Base-by-base conservation (phyloP, 1,140 invertebrate genomes). In the Callitettix versicolor region DNA sequence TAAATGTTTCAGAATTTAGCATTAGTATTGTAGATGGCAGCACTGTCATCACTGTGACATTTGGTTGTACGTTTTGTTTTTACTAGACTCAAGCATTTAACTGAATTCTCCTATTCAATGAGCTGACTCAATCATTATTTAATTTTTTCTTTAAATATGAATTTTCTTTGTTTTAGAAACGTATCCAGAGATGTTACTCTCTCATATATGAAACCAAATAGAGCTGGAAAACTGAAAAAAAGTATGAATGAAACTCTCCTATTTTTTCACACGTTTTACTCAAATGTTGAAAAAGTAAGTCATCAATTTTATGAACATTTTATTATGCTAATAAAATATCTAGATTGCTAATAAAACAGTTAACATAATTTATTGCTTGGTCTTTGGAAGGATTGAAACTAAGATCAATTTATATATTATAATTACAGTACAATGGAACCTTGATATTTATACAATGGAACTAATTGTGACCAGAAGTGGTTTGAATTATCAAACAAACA, bases 171-270 rank as follows among this genome's bases (percentile, higher is more conserved):
- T 47, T 44, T 14, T 68, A 75, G 73, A 61, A 67, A 72, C 59
- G 62, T 73, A 57, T 67, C 63, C 49, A 59, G 58, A 42, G 68
- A 63, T 58, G 62, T 68, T 60, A 65, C 61, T 42, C 65, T 71
- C 22, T 73, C 71, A 61, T 67, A 68, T 58, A 67, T 65, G 53
- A 71, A 66, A 54, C 68, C 69, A 41, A 66, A 65, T 33, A 62
- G 65, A 60, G 68, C 69, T 21, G 68, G 66, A 24, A 71, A 70
- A 63, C 61, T 74, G 36, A 72, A 71, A 58, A 67, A 68, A 42
- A 67, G 57, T 53, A 70, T 75, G 58, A 69, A 67, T 64, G 68
- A 72, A 40, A 66, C 65, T n/a, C 65, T 74, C 63, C 58, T 70
- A 26, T 68, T 72, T 49, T 75, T 76, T 60, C 62, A 71, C 53